Evolutionary conservation across 2,797 vertebrate genomes (phyloP), one percentile per base, ranked within the genome.

Genomic region (Crocodylus rhombifer): DNA sequence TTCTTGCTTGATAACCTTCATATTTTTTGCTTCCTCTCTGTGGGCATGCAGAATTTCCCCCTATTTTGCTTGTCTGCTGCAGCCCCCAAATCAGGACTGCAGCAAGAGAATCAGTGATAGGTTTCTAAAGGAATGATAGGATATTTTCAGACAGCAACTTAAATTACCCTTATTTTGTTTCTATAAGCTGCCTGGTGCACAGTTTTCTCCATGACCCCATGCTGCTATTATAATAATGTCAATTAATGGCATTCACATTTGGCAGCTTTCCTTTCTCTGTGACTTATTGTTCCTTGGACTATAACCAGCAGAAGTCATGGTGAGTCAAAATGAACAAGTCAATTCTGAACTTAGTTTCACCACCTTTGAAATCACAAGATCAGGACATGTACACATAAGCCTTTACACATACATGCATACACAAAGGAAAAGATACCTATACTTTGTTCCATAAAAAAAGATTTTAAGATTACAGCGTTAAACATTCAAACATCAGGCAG

Each of bases 1-100:
- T 69, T 60, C 42, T 80, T 5, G 4, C 69, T 84, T 7, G 23
- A 25, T 6, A 57, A 11, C 11, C 2, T 23, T 12, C 64, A 23
- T 30, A 69, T 33, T n/a, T 26, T 26, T 17, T 16, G 23, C 64
- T 21, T 30, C 30, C 81, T 89, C 15, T 17, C 30, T 57, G 82
- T 26, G 69, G 83, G 9, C 5, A 5, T 0, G 0, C 13, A 76
- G 63, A 61, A 67, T 56, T 25, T 58, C 64, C 16, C 33, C 4
- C 12, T 61, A 61, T n/a, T 36, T 51, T 28, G 17, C 1, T 26
- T 57, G 23, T n/a, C 10, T n/a, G 51, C 56, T 65, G 11, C n/a
- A 65, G 30, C 5, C 1, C 30, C 9, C 67, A 36, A 0, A 80
- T 73, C 36, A 36, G 12, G 51, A 33, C 16, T 74, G 17, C 20